phyloP scores from a whole-genome alignment of 2,797 vertebrate species.

The Scarus forsteni region DNA sequence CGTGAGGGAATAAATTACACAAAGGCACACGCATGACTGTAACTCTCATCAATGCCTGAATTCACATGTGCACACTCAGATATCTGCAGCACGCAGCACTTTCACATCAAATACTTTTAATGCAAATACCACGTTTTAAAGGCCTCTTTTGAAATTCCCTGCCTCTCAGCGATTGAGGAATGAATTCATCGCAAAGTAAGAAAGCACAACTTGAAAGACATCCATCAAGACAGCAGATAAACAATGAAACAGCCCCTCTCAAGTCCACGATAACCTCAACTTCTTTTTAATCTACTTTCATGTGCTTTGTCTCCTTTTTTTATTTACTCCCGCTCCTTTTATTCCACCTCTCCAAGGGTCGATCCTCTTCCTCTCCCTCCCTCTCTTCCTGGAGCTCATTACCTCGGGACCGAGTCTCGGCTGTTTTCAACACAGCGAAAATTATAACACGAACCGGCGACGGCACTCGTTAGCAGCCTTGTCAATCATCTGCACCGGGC shows the following conservation, averaged over 20 bases:
- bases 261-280: slow-evolving; percentile 72
- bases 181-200: slow-evolving; percentile 39
- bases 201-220: slow-evolving; percentile 69
- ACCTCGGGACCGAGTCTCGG: slow-evolving; percentile 61
- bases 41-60: too few species aligned
- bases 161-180: slow-evolving; percentile 56
- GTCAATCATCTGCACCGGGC: slow-evolving; percentile 78
- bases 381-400: slow-evolving; percentile 72
- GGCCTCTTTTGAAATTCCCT: slow-evolving; percentile 59
- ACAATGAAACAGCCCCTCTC: slow-evolving; percentile 72
- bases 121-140: slow-evolving; percentile 68
- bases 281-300: slow-evolving; percentile 80
- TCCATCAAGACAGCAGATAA: slow-evolving; percentile 74
- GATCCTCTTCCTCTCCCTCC: slow-evolving; percentile 51
- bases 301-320: slow-evolving; percentile 74
- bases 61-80: slow-evolving; percentile 4
- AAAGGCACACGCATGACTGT: slow-evolving; percentile 3
- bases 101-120: slow-evolving; percentile 71
- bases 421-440: slow-evolving; percentile 69
- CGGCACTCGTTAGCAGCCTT: slow-evolving; percentile 84
- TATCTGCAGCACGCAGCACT: slow-evolving; percentile 55
- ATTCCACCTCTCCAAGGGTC: slow-evolving; percentile 65
- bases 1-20: slow-evolving; percentile 71
- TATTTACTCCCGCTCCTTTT: slow-evolving; percentile 72
- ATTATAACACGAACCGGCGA: slow-evolving; percentile 80